Evolutionary conservation across 2,888 invertebrate genomes (phyloP), one percentile per base, ranked within the genome.

Genomic region (Stomorhina lunata): DNA sequence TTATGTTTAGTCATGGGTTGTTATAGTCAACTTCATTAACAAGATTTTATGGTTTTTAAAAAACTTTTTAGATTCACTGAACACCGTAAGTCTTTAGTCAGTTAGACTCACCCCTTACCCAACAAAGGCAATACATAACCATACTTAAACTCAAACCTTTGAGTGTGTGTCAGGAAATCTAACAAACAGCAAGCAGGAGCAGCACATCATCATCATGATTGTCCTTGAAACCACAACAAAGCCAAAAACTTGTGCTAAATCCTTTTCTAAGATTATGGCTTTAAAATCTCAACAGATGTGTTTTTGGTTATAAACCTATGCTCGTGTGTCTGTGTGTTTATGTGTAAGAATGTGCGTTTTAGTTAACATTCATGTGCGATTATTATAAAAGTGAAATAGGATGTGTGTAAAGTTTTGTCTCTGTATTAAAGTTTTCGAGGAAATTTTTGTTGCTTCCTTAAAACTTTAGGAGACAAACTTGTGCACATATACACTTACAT

Each of bases 1-100:
- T 5, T 25, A 61, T 61, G 45, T 48, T 55, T 20, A 37, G 27
- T n/a, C 27, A 7, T 59, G 34, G 57, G 45, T 55, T 72, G 32
- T 61, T 75, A 25, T 40, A 80, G 75, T 76, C 71, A 82, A 80
- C 75, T 82, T 82, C 82, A 82, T 82, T 82, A 82, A 76, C 79
- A 75, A 66, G 66, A 82, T 75, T 82, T 82, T 50, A 43, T 69
- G 75, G 75, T 79, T 82, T 79, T 55, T 4, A 68, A 76, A 66
- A 75, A 50, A 43, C 15, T 12, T 73, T 78, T 57, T 22, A 45
- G 53, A 53, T 71, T 48, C 43, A 43, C 57, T 9, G 20, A 12
- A 59, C 34, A 59, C 12, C 37, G 9, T n/a, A 0, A 48, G 59
- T 50, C 27, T 40, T 34, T 15, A 37, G 27, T 17, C 22, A n/a